Conservation (phyloP, 2,888 invertebrate genomes). For the Thymelicus acteon region DNA sequence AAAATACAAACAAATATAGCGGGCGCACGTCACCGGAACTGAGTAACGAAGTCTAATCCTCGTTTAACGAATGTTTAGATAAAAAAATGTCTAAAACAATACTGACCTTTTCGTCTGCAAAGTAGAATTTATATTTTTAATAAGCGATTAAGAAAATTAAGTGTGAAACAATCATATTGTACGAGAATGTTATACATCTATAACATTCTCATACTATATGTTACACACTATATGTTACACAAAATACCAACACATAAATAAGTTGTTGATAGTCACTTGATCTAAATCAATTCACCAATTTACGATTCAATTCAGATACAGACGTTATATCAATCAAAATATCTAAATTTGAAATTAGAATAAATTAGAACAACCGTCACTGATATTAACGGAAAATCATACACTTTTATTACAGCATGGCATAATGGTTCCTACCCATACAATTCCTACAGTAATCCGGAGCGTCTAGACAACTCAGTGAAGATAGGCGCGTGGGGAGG, state of each 20-base stretch:
- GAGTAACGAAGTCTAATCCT: neutral
- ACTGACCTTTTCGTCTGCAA: slow-evolving; percentile 39
- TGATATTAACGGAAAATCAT: neutral
- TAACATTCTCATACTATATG: too few relatives aligned
- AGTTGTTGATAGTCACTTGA: neutral
- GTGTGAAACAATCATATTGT: too few relatives aligned
- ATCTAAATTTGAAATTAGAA: neutral
- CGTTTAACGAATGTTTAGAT: neutral
- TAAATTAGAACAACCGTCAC: slow-evolving; percentile 6
- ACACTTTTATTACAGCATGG: too few relatives aligned
- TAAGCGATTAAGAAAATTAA: neutral
- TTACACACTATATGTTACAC: too few relatives aligned
- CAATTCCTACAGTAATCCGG: too few relatives aligned
- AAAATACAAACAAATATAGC: slow-evolving; percentile 10
- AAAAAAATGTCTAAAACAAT: neutral
- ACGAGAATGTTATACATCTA: too few relatives aligned
- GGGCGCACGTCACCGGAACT: neutral
- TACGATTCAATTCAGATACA: neutral
- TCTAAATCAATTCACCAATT: neutral
- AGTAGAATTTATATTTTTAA: slow-evolving; percentile 16
- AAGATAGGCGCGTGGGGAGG: too few relatives aligned
- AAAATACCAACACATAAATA: too few relatives aligned
- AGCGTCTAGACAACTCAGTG: too few relatives aligned
- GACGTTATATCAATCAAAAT: neutral
- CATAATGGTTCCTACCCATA: too few relatives aligned